A percentile compares a stretch with the other conserved stretches of the same genome.
These are phyloP conservation scores for Linepithema humile DNA, from an alignment of 1,140 invertebrate species.

Conservation along the genomic window DNA sequence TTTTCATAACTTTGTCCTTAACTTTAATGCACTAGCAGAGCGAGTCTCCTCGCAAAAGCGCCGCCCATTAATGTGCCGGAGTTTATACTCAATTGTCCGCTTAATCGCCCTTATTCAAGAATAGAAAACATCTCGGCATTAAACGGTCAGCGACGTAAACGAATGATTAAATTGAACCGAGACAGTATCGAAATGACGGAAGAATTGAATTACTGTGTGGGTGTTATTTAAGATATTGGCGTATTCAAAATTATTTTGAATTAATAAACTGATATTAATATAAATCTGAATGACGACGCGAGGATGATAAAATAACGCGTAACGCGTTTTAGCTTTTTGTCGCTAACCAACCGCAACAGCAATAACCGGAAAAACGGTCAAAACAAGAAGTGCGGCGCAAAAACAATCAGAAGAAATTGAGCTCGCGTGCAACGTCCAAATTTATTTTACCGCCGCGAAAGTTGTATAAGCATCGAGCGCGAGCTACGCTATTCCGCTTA, in stretches of 20 bases:
- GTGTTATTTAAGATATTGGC: neutral
- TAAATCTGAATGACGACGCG: too few relatives aligned
- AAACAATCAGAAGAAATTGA: neutral
- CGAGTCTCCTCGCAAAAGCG: conserved; percentile 29
- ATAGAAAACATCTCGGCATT: neutral
- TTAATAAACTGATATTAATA: neutral
- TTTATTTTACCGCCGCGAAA: conserved; percentile 32
- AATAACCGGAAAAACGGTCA: neutral
- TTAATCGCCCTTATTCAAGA: conserved; percentile 53
- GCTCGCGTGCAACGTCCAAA: conserved; percentile 42
- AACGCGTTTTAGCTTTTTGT: neutral
- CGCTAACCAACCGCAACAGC: neutral
- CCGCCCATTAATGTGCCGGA: conserved; percentile 32
- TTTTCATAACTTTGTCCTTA: conserved; percentile 26
- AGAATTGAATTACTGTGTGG: neutral
- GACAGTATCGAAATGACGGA: neutral
- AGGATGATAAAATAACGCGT: neutral
- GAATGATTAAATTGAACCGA: conserved; percentile 1
- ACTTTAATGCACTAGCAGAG: conserved; percentile 5
- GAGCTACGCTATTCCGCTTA: conserved; percentile 3
- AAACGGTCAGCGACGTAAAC: neutral
- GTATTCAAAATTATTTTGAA: neutral
- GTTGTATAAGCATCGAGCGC: conserved; percentile 25
- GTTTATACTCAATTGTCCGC: conserved; percentile 28
- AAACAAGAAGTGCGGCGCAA: neutral